phyloP scores from a whole-genome alignment of 1,140 invertebrate genomes.

The Drepana arcuata region DNA sequence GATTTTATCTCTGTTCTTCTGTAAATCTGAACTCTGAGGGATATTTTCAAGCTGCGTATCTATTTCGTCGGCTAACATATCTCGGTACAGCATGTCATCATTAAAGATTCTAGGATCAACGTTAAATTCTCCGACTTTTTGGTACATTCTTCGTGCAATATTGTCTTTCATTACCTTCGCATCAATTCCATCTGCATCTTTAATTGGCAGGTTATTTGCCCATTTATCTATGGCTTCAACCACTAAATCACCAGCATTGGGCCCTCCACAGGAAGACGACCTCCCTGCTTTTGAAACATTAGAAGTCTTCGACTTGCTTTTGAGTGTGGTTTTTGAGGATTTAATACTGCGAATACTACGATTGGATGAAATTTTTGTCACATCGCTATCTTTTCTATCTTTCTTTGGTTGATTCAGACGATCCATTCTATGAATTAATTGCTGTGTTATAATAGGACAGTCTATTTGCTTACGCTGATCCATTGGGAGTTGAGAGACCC shows the following conservation, averaged over 20 bases:
- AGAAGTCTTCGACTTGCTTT: too few relatives aligned
- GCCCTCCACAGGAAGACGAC: neutral
- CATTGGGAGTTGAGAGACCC: constrained; percentile 24
- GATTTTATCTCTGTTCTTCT: constrained; percentile 9
- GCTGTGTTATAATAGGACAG: constrained; percentile 18
- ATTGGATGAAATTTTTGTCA: too few relatives aligned
- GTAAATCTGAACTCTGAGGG: constrained; percentile 11
- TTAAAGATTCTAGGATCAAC: constrained; percentile 21
- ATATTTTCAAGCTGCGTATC: constrained; percentile 18
- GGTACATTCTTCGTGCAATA: constrained; percentile 23
- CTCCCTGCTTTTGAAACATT: neutral
- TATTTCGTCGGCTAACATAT: constrained; percentile 24
- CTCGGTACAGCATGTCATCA: constrained; percentile 22
- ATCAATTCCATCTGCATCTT: constrained; percentile 9
- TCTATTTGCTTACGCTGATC: constrained; percentile 21
- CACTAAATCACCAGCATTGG: constrained; percentile 16
- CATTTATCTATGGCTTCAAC: constrained; percentile 29
- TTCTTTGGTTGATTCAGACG: constrained; percentile 5
- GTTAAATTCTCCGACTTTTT: constrained; percentile 32
- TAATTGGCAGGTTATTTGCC: constrained; percentile 21
- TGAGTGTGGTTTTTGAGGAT: too few relatives aligned
- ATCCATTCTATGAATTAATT: constrained; percentile 23
- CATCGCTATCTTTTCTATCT: too few relatives aligned
- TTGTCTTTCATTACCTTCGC: constrained; percentile 19
- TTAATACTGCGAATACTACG: too few relatives aligned